Evolutionary conservation across 2,888 invertebrate genomes (phyloP).

Genomic region (Brenthis ino): DNA sequence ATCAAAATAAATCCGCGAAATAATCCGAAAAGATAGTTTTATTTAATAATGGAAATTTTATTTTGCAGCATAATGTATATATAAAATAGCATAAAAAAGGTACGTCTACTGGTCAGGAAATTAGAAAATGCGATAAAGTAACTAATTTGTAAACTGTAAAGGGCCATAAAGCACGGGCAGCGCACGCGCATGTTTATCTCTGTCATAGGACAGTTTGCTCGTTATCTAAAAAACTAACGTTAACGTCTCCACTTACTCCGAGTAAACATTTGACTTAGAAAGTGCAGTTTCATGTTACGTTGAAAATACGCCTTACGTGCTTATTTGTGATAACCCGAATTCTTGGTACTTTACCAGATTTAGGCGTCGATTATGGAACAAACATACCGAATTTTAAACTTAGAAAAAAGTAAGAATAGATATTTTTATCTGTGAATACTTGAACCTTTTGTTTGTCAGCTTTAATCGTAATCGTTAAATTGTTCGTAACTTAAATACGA

Average conservation of each 20-base stretch:
- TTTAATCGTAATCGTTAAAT: constrained; percentile 26
- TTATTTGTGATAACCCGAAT: constrained; percentile 67
- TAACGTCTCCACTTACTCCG: constrained; percentile 68
- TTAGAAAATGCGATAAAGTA: constrained; percentile 58
- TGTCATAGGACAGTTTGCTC: constrained; percentile 67
- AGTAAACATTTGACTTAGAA: constrained; percentile 79
- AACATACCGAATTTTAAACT: constrained; percentile 46
- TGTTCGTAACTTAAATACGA: constrained; percentile 16
- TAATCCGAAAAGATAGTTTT: no score
- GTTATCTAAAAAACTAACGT: constrained; percentile 72
- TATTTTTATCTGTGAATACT: constrained; percentile 26
- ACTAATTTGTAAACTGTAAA: constrained; percentile 69
- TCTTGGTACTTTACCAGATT: constrained; percentile 59
- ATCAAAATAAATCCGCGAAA: no score
- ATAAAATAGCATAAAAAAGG: constrained; percentile 32
- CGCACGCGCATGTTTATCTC: constrained; percentile 64
- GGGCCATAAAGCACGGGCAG: constrained; percentile 51
- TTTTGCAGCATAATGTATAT: not conserved
- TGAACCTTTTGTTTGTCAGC: constrained; percentile 28
- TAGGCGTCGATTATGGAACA: constrained; percentile 55
- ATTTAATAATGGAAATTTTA: not conserved
- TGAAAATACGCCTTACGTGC: constrained; percentile 68
- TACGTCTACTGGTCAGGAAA: constrained; percentile 48
- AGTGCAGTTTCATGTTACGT: constrained; percentile 80
- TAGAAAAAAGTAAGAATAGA: constrained; percentile 5